Conservation (phyloP, 2,797 vertebrate species). For the Sebastes baramenuke region DNA sequence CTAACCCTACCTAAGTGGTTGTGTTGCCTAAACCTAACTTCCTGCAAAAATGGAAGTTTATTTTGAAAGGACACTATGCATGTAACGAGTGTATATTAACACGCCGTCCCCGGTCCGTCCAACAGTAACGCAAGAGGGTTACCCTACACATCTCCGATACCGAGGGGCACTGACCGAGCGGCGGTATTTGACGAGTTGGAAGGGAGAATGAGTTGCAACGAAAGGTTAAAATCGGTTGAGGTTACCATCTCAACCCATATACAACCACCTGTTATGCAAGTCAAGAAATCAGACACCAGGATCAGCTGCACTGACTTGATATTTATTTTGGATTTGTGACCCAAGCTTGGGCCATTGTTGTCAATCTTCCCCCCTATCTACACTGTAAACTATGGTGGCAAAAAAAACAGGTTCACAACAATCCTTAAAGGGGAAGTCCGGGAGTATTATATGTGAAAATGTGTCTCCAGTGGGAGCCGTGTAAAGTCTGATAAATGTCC, state of each 20-base stretch:
- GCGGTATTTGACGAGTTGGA: no score
- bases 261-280: neutral
- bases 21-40: no score
- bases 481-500: neutral
- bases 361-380: neutral
- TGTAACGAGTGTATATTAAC: no score
- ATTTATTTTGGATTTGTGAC: neutral
- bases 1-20: no score
- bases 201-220: no score
- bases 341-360: neutral
- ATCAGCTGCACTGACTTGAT: neutral
- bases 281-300: neutral
- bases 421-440: neutral
- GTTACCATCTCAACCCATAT: neutral
- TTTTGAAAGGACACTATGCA: no score
- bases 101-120: no score
- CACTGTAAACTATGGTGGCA: neutral
- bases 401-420: neutral
- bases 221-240: no score
- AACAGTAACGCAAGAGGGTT: no score
- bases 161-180: no score
- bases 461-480: neutral
- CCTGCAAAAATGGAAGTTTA: no score
- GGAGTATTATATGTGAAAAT: neutral
- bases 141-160: no score